Percentiles rank a stretch among this genome's conserved stretches.
phyloP scores from a whole-genome alignment of 2,888 invertebrate species.

The Alcis repandata region DNA sequence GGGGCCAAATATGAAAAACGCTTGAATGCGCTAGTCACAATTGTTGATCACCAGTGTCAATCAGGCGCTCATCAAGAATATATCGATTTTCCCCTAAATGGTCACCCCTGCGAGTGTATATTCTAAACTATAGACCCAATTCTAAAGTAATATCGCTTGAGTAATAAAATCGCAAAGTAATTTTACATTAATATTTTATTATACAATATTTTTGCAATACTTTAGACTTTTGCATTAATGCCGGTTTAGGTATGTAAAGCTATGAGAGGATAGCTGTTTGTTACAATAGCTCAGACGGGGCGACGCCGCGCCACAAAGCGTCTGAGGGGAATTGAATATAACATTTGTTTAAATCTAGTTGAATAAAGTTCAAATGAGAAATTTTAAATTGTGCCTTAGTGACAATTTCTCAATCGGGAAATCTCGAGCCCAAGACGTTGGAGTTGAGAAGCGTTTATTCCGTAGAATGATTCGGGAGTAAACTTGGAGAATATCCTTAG shows the following conservation, averaged over 20 bases:
- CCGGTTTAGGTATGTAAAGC: conserved; percentile 47
- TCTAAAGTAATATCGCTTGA: conserved; percentile 52
- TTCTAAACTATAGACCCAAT: conserved; percentile 51
- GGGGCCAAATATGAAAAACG: conserved; percentile 1
- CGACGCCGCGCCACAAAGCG: conserved; percentile 1
- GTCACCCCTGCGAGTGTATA: conserved; percentile 29
- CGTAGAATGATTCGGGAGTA: conserved; percentile 54
- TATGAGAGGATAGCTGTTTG: conserved; percentile 32
- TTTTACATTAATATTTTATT: conserved; percentile 52
- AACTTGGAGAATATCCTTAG: conserved; percentile 59
- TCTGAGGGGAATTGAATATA: conserved; percentile 71
- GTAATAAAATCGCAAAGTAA: conserved; percentile 48
- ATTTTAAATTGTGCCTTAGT: conserved; percentile 86
- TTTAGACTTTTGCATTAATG: conserved; percentile 51
- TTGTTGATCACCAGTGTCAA: not conserved
- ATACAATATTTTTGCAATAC: conserved; percentile 58
- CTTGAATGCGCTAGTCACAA: not conserved
- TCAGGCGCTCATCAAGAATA: conserved; percentile 1
- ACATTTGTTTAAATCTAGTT: conserved; percentile 71
- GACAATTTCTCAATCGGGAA: conserved; percentile 66
- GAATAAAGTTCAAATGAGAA: conserved; percentile 84
- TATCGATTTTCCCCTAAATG: conserved; percentile 17
- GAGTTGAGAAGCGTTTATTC: conserved; percentile 51
- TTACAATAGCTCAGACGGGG: conserved; percentile 15
- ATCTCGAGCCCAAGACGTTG: conserved; percentile 57